phyloP scores from a whole-genome alignment of 2,113 vertebrate species.

The Grallaria varia region DNA sequence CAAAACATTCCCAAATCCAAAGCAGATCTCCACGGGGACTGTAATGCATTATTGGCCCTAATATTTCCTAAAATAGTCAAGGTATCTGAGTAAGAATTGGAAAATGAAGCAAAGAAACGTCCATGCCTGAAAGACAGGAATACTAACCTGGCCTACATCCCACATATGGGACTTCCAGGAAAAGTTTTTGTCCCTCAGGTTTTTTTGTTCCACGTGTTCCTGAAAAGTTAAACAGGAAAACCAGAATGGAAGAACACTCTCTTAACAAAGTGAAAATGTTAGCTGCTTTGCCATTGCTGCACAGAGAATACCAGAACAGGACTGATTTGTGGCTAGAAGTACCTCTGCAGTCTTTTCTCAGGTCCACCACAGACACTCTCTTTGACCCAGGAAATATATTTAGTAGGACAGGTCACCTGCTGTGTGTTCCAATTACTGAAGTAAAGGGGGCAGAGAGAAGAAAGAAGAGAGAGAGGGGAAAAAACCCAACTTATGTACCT shows the following conservation, averaged over 20 bases:
- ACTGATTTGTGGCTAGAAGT: background rate
- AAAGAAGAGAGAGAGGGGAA: rapidly evolving
- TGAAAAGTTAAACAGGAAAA: background rate
- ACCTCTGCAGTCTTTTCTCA: background rate
- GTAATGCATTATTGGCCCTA: background rate
- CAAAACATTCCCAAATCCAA: background rate
- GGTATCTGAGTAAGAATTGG: background rate
- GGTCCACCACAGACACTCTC: background rate
- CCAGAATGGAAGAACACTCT: background rate
- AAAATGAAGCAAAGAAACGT: background rate
- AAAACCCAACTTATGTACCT: background rate
- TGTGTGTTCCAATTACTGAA: background rate
- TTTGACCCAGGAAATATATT: background rate
- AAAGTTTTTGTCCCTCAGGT: background rate
- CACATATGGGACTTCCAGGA: background rate
- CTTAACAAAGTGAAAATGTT: background rate
- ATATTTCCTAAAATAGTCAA: background rate
- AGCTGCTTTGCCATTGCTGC: background rate
- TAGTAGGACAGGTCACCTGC: background rate
- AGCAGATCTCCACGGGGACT: background rate
- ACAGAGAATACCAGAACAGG: background rate
- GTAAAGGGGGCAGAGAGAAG: background rate
- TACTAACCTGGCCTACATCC: background rate
- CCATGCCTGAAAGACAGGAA: background rate
- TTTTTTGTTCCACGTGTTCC: background rate